A percentile compares a stretch with the other conserved stretches of the same genome.
These are phyloP conservation scores for Cynaeus angustus DNA, from an alignment of 2,888 invertebrate species.

Conservation along the genomic window DNA sequence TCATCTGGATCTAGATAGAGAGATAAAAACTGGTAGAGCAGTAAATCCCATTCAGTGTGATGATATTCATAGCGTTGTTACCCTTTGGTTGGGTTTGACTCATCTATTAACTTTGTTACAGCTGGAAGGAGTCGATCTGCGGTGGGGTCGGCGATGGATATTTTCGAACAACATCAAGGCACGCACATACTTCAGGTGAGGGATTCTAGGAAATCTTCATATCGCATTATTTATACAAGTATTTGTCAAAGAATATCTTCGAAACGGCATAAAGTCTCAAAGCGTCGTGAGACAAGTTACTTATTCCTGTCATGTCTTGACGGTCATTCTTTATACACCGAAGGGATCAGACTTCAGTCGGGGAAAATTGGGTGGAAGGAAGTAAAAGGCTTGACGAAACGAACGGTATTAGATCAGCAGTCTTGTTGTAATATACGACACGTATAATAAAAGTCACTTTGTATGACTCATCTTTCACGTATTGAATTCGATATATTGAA, in stretches of 20 bases:
- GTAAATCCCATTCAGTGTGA: slow-evolving; percentile 55
- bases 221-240: slow-evolving; percentile 52
- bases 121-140: slow-evolving; percentile 82
- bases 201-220: slow-evolving; percentile 27
- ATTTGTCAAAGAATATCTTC: slow-evolving; percentile 54
- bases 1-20: slow-evolving; percentile 35
- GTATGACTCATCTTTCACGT: slow-evolving; percentile 47
- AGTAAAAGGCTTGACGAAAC: slow-evolving; percentile 65
- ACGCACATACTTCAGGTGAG: slow-evolving; percentile 96
- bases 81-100: slow-evolving; percentile 55
- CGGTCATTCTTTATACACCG: slow-evolving; percentile 72
- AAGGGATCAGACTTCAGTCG: slow-evolving; percentile 68
- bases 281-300: slow-evolving; percentile 62
- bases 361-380: slow-evolving; percentile 68
- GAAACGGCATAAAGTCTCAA: slow-evolving; percentile 49
- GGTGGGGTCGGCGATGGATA: slow-evolving; percentile 85
- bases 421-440: slow-evolving; percentile 54
- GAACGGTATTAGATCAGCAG: slow-evolving; percentile 56
- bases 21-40: slow-evolving; percentile 40
- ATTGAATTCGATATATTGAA: slow-evolving; percentile 30
- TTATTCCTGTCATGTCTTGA: slow-evolving; percentile 70
- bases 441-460: slow-evolving; percentile 51
- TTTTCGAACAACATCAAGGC: slow-evolving; percentile 97
- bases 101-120: slow-evolving; percentile 73
- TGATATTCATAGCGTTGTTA: slow-evolving; percentile 58